Conservation (phyloP, 2,797 vertebrate genomes). For the Cottoperca gobio region DNA sequence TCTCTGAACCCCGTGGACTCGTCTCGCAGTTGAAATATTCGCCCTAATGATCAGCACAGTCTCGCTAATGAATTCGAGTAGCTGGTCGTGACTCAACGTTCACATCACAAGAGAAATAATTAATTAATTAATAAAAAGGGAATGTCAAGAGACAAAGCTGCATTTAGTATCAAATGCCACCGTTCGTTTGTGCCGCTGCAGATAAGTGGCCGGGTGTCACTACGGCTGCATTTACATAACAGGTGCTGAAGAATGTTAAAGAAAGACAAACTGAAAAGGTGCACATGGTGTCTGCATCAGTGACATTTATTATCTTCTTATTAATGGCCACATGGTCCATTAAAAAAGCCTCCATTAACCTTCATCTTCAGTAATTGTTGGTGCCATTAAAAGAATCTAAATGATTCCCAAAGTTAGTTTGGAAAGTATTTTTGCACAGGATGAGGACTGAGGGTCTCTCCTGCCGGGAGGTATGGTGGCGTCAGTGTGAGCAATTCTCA, state of each 20-base stretch:
- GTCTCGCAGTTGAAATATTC: constrained; percentile 30
- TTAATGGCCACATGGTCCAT: not conserved
- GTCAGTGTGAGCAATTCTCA: too few relatives aligned
- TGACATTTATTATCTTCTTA: not conserved
- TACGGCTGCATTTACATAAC: constrained; percentile 12
- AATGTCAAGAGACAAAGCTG: not conserved
- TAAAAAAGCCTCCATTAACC: constrained; percentile 22
- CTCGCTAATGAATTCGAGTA: constrained; percentile 21
- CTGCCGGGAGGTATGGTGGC: too few relatives aligned
- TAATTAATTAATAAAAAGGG: too few relatives aligned
- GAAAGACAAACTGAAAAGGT: not conserved
- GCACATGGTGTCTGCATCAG: not conserved
- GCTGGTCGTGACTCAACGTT: not conserved
- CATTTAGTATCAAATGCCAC: constrained; percentile 18
- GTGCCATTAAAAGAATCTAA: not conserved
- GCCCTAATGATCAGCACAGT: constrained; percentile 17
- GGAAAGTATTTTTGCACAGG: not conserved
- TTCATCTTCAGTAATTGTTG: not conserved
- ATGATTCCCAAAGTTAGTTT: not conserved
- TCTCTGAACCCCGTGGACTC: not conserved
- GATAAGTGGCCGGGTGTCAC: not conserved
- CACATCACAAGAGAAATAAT: constrained; percentile 9
- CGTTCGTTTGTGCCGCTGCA: not conserved
- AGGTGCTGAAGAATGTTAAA: not conserved
- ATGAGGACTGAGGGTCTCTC: too few relatives aligned